Conservation (phyloP, 1,140 invertebrate species). For the Bursaphelenchus mucronatus region DNA sequence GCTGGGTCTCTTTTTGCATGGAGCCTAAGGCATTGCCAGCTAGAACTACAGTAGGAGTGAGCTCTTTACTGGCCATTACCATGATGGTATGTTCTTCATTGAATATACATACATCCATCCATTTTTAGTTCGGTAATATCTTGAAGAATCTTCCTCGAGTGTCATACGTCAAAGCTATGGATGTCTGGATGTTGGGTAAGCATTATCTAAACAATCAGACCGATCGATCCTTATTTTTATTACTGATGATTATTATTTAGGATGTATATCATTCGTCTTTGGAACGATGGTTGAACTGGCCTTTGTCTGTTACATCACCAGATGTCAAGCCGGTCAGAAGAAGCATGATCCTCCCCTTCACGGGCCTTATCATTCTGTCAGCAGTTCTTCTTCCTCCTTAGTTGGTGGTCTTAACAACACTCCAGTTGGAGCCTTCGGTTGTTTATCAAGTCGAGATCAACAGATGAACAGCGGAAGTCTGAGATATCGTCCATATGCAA, state of each 20-base stretch:
- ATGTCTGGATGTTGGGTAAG: conserved; percentile 56
- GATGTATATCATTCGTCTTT: conserved; percentile 60
- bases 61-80: conserved; percentile 56
- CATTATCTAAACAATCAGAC: background rate
- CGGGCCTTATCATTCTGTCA: conserved; percentile 1
- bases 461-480: conserved; percentile 4
- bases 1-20: conserved; percentile 60
- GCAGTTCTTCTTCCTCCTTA: conserved; percentile 17
- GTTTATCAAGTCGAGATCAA: conserved; percentile 10
- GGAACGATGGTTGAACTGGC: conserved; percentile 59
- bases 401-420: conserved; percentile 12
- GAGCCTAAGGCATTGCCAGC: conserved; percentile 59
- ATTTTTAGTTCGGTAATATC: conserved; percentile 58
- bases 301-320: conserved; percentile 57
- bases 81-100: conserved; percentile 33
- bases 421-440: conserved; percentile 12
- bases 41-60: conserved; percentile 54
- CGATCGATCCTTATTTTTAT: background rate
- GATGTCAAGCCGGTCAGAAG: conserved; percentile 37
- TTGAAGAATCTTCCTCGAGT: conserved; percentile 58
- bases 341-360: conserved; percentile 12
- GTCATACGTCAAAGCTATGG: conserved; percentile 58
- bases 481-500: conserved; percentile 13
- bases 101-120: background rate
- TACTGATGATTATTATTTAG: conserved; percentile 20